Evolutionary conservation across 2,888 invertebrate genomes (phyloP), one percentile per base, ranked within the genome.

Genomic region (Diploptera punctata): DNA sequence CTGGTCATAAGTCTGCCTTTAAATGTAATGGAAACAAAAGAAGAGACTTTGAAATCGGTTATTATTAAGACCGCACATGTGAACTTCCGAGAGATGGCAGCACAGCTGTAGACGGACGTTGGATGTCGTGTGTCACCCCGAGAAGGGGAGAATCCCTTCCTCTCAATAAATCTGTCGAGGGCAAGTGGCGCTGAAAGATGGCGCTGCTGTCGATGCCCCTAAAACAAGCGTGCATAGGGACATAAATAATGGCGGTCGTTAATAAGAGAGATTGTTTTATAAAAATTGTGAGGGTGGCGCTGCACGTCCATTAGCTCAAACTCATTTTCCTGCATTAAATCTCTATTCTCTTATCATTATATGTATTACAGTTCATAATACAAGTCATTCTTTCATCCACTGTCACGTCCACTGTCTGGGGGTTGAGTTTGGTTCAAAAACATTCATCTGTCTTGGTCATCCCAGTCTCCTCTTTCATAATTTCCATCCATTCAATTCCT

Each of bases 121-220:
- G 57, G n/a, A 57, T n/a, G 29, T 16, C 31, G n/a, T 31, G 29
- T 57, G 57, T 57, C 29, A 57, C 26, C 65, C 26, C 10, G 33
- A 33, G 24, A 18, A 21, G 24, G 65, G 65, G 65, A 26, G 26
- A 43, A 44, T 52, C 68, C 68, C 52, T 54, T 19, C 33, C 29
- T 33, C 62, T 52, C 70, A 57, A 74, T 74, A 74, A 74, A 74
- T 74, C 74, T 72, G 74, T 70, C 74, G 47, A 33, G 61, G 52
- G 61, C 74, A 74, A 74, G 74, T 69, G 74, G 70, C 60, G 74
- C 68, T 72, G 72, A 74, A 72, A 72, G 69, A 72, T 65, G 72
- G 69, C 31, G 49, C 19, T 19, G 38, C 19, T 19, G 16, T 38
- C 13, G 21, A 31, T 43, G 33, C 65, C 44, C n/a, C 65, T n/a